These are phyloP conservation scores for Bubalus kerabau DNA, from an alignment of 2,113 vertebrate species.

Conservation along the genomic window DNA sequence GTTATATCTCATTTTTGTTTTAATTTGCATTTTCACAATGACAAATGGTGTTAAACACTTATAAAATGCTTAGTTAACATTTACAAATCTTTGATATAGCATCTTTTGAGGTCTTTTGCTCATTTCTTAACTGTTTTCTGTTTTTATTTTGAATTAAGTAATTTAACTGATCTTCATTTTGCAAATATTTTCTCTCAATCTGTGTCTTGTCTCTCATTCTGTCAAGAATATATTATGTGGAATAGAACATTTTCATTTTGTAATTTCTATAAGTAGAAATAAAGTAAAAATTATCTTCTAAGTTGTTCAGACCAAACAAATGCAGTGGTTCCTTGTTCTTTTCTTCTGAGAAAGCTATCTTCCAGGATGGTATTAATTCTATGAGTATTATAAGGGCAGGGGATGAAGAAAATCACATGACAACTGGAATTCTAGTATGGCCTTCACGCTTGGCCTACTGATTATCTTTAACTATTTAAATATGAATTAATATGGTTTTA, in stretches of 20 bases:
- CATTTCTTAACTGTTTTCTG: background rate
- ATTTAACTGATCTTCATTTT: background rate
- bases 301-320: background rate
- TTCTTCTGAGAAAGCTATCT: background rate
- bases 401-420: background rate
- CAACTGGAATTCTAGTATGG: background rate
- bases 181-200: background rate
- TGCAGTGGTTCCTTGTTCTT: background rate
- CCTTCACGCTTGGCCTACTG: background rate
- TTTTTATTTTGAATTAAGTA: background rate
- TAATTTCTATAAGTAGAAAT: background rate
- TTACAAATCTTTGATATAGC: background rate
- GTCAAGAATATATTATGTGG: background rate
- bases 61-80: background rate
- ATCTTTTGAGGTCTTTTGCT: background rate
- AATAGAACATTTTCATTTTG: background rate
- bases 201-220: background rate
- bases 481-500: background rate
- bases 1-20: background rate
- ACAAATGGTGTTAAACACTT: background rate
- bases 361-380: background rate
- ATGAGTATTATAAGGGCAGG: background rate
- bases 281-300: background rate
- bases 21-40: background rate
- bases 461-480: background rate